phyloP scores from a whole-genome alignment of 2,888 invertebrate species.

The Lithophane leautieri region DNA sequence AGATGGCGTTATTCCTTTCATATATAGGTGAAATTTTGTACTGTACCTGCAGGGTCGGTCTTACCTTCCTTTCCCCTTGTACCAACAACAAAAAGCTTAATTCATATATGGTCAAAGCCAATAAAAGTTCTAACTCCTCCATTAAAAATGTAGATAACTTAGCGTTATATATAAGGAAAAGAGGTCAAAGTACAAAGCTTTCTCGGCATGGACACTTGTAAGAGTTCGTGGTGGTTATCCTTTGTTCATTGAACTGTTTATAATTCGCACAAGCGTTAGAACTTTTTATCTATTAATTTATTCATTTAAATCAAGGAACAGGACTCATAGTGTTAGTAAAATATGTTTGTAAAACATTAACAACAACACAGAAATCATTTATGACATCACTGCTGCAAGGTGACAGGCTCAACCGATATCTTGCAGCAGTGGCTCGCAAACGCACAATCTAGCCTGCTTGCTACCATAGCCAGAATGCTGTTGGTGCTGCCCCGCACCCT shows the following conservation, averaged over 20 bases:
- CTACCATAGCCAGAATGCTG: no score
- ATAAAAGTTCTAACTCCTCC: conserved; percentile 4
- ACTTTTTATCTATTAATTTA: background rate
- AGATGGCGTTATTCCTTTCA: background rate
- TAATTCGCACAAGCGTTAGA: background rate
- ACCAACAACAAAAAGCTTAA: background rate
- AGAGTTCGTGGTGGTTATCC: conserved; percentile 13
- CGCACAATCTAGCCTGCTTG: no score
- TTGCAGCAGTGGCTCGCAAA: no score
- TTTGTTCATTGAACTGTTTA: conserved; percentile 26
- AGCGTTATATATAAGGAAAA: conserved; percentile 22
- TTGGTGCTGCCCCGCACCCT: no score
- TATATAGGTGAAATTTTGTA: background rate
- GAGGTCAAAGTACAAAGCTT: conserved; percentile 47
- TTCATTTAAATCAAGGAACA: no score
- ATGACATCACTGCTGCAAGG: no score
- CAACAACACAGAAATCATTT: no score
- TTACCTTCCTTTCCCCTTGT: background rate
- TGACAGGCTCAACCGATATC: no score
- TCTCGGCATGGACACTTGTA: conserved; percentile 19
- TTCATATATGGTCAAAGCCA: background rate
- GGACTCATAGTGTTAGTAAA: no score
- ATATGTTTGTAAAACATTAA: no score
- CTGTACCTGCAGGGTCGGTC: background rate
- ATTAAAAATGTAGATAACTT: conserved; percentile 48